phyloP scores from a whole-genome alignment of 2,113 vertebrate species.

The Leptobrachium leishanense region DNA sequence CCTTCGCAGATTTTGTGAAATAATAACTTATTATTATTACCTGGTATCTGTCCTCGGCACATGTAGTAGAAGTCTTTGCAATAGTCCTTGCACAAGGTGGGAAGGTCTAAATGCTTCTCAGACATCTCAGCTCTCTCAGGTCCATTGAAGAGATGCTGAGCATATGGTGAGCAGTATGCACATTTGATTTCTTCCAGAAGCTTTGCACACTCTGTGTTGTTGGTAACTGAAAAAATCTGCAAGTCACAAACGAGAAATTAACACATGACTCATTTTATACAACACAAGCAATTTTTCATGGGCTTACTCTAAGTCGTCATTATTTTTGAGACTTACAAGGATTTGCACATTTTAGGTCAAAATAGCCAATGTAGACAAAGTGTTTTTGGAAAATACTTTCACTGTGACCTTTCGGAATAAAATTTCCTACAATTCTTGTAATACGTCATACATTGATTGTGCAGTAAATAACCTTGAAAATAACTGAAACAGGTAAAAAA shows the following conservation, averaged over 20 bases:
- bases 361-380: not conserved
- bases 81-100: conserved; percentile 92
- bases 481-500: too few species aligned
- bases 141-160: conserved; percentile 90
- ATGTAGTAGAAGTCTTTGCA: conserved; percentile 98
- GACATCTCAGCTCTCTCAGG: conserved; percentile 78
- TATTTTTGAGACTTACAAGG: too few species aligned
- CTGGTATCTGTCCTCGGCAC: conserved; percentile 94
- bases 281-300: too few species aligned
- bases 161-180: conserved; percentile 92
- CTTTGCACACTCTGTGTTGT: conserved; percentile 94
- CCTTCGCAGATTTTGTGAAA: too few species aligned
- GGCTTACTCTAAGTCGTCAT: too few species aligned
- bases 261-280: conserved; percentile 3
- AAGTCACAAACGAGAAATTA: conserved; percentile 70
- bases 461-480: too few species aligned
- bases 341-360: not conserved
- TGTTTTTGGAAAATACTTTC: too few species aligned
- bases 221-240: conserved; percentile 92
- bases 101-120: conserved; percentile 84
- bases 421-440: too few species aligned
- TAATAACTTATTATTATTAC: conserved; percentile 65
- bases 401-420: too few species aligned
- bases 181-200: conserved; percentile 97
- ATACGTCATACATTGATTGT: too few species aligned